A percentile compares a stretch with the other conserved stretches of the same genome.
Evolutionary conservation across 2,113 vertebrate species (phyloP).

Genomic region (Apodemus speciosus): DNA sequence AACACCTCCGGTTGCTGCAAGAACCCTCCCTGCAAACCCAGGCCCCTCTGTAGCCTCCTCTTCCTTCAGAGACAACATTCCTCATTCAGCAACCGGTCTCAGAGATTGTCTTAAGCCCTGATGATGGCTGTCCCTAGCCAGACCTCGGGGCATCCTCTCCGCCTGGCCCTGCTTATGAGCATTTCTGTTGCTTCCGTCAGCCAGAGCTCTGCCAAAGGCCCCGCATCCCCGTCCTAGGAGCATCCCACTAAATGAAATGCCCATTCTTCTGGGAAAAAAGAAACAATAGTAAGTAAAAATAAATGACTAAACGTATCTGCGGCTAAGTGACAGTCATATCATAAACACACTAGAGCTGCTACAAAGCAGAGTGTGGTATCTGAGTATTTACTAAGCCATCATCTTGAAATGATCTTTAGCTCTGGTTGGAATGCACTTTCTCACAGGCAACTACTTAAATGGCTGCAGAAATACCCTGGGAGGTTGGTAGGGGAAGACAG

Average conservation of each 20-base stretch:
- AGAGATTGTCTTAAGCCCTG: slow-evolving; percentile 65
- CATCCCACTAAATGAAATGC: slow-evolving; percentile 70
- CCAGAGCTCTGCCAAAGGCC: slow-evolving; percentile 74
- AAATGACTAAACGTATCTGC: not conserved
- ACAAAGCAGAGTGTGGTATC: not conserved
- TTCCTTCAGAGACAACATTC: slow-evolving; percentile 66
- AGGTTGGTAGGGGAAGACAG: not conserved
- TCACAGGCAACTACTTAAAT: not conserved
- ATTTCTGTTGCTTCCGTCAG: slow-evolving; percentile 53
- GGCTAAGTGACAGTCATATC: not conserved
- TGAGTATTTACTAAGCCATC: not conserved
- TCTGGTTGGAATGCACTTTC: slow-evolving; percentile 19
- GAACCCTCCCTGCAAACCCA: not conserved
- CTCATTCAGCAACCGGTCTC: slow-evolving; percentile 24
- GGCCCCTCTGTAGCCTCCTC: not conserved
- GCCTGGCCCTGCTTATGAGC: slow-evolving; percentile 57
- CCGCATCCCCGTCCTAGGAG: slow-evolving; percentile 21
- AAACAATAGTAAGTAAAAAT: not conserved
- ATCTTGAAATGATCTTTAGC: slow-evolving; percentile 11
- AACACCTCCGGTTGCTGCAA: not conserved
- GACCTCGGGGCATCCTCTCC: slow-evolving; percentile 63
- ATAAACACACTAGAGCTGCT: not conserved
- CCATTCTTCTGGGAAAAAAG: slow-evolving; percentile 53
- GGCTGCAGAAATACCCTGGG: not conserved
- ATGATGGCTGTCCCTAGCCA: slow-evolving; percentile 50